Conservation (phyloP, 2,888 invertebrate species). For the Apodemia zela region DNA sequence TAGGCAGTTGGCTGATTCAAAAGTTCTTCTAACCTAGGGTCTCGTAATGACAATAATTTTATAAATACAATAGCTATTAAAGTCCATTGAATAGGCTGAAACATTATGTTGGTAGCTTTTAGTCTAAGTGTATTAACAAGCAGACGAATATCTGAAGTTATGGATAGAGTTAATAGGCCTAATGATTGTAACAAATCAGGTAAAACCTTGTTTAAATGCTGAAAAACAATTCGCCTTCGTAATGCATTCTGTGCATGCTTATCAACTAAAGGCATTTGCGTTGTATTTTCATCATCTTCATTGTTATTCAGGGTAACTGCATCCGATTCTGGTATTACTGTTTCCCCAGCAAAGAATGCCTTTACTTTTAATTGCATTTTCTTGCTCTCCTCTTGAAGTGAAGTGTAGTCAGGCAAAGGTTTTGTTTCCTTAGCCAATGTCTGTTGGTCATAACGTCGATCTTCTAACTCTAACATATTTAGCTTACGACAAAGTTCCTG, state of each 20-base stretch:
- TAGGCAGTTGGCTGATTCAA: conserved; percentile 54
- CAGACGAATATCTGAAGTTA: conserved; percentile 65
- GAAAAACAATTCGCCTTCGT: conserved; percentile 84
- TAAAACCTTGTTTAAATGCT: conserved; percentile 82
- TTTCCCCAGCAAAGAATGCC: conserved; percentile 81
- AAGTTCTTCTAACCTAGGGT: conserved; percentile 50
- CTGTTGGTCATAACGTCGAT: conserved; percentile 73
- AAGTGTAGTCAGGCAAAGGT: conserved; percentile 83
- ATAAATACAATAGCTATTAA: conserved; percentile 85
- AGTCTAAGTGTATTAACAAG: conserved; percentile 84
- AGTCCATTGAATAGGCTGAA: conserved; percentile 86
- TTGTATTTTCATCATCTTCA: conserved; percentile 49
- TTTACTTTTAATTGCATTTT: conserved; percentile 83
- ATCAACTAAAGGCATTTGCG: conserved; percentile 83
- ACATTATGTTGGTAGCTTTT: conserved; percentile 85
- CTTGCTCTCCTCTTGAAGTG: conserved; percentile 82
- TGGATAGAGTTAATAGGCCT: conserved; percentile 56
- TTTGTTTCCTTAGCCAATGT: conserved; percentile 60
- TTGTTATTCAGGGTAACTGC: conserved; percentile 26
- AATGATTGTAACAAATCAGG: conserved; percentile 79
- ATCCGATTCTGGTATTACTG: conserved; percentile 51
- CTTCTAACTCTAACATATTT: conserved; percentile 82
- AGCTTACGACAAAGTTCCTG: conserved; percentile 82
- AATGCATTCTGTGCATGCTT: conserved; percentile 83
- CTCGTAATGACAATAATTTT: conserved; percentile 76